A percentile compares a stretch with the other conserved stretches of the same genome.
phyloP scores from a whole-genome alignment of 2,797 vertebrate species.

The Girardinus metallicus region DNA sequence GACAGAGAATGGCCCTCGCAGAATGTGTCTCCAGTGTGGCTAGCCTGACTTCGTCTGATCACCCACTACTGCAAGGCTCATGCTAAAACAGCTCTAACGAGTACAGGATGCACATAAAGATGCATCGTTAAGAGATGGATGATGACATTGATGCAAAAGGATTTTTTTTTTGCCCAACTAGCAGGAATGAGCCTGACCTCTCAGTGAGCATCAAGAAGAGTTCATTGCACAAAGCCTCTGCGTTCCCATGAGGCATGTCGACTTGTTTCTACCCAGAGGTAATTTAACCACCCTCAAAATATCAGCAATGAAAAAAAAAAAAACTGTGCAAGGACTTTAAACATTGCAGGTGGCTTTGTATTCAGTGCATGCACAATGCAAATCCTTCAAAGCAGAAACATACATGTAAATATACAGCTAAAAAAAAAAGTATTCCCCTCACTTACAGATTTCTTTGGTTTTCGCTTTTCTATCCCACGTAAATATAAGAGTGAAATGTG shows the following conservation, averaged over 20 bases:
- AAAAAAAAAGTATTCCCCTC: not conserved
- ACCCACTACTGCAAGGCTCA: slow-evolving; percentile 55
- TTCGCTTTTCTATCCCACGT: not conserved
- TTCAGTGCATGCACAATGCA: slow-evolving; percentile 52
- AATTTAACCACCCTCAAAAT: slow-evolving; percentile 65
- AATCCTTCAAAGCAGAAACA: slow-evolving; percentile 68
- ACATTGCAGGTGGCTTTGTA: slow-evolving; percentile 57
- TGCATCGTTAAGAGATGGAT: slow-evolving; percentile 67
- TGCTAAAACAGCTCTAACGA: slow-evolving; percentile 73
- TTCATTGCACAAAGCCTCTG: slow-evolving; percentile 55
- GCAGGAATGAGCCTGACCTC: slow-evolving; percentile 68
- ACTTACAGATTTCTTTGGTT: not conserved
- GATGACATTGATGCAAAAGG: slow-evolving; percentile 49
- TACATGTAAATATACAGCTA: slow-evolving; percentile 50
- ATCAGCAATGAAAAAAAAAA: slow-evolving; percentile 28
- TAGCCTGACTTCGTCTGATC: slow-evolving; percentile 58
- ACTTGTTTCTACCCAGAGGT: slow-evolving; percentile 64
- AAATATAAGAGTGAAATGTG: not conserved
- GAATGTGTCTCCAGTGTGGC: slow-evolving; percentile 74
- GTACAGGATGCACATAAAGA: slow-evolving; percentile 43
- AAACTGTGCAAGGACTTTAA: slow-evolving; percentile 53
- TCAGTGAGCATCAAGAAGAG: slow-evolving; percentile 53
- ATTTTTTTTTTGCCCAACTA: slow-evolving; percentile 46
- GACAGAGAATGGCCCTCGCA: slow-evolving; percentile 72
- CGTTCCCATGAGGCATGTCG: slow-evolving; percentile 50